phyloP scores from a whole-genome alignment of 2,888 invertebrate species.

The Caenorhabditis wallacei region DNA sequence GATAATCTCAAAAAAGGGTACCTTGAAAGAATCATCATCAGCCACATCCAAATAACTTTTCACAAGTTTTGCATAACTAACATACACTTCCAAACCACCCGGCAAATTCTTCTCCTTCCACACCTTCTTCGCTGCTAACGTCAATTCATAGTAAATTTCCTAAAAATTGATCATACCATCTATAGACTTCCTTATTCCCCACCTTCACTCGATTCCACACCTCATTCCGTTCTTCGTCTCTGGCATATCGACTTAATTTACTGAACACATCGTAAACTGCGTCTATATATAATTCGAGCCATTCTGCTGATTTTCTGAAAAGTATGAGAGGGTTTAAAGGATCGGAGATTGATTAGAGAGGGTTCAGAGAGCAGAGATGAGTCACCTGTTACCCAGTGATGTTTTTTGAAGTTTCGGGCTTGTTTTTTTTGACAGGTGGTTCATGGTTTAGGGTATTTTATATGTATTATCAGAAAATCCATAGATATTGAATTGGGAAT shows the following conservation, averaged over 20 bases:
- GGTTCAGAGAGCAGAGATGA: background rate
- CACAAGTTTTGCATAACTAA: conserved; percentile 69
- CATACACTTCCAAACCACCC: conserved; percentile 70
- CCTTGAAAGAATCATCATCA: conserved; percentile 75
- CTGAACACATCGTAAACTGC: conserved; percentile 73
- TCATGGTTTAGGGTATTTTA: too few relatives aligned
- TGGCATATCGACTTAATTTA: conserved; percentile 70
- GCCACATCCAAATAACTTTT: conserved; percentile 77
- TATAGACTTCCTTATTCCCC: background rate
- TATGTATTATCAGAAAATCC: too few relatives aligned
- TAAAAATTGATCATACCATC: conserved; percentile 20
- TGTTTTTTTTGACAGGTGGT: background rate
- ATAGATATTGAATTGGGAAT: too few relatives aligned
- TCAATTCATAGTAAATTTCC: conserved; percentile 73
- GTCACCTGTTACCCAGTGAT: background rate
- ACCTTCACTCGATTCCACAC: conserved; percentile 74
- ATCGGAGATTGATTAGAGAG: background rate
- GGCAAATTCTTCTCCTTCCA: conserved; percentile 74
- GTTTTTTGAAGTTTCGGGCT: background rate
- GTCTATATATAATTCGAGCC: conserved; percentile 69
- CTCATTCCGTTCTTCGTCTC: conserved; percentile 73
- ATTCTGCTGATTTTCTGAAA: conserved; percentile 69
- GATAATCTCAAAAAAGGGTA: conserved; percentile 35
- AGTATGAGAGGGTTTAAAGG: background rate
- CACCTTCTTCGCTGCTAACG: conserved; percentile 69